Evolutionary conservation across 2,113 vertebrate species (phyloP).

Genomic region (Pangasianodon hypophthalmus): DNA sequence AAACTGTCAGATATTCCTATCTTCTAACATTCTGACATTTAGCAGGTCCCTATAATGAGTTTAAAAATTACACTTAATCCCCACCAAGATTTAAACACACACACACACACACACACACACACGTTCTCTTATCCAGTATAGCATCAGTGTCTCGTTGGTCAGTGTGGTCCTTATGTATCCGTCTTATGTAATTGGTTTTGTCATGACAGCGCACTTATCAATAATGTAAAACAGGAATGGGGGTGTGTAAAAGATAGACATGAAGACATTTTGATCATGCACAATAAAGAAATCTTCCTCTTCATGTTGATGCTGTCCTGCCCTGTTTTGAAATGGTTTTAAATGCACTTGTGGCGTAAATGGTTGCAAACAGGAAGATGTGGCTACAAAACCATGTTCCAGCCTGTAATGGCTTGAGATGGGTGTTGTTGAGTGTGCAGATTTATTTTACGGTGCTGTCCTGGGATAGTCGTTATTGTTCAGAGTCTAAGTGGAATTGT

Average conservation of each 20-base stretch:
- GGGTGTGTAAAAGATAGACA: no score
- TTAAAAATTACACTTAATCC: neutral
- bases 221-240: neutral
- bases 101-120: no score
- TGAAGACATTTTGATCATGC: neutral
- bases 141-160: neutral
- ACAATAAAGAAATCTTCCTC: neutral
- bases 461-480: neutral
- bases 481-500: neutral
- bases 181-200: neutral
- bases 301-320: neutral
- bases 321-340: neutral
- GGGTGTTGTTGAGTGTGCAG: neutral
- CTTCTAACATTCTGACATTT: no score
- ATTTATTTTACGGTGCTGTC: neutral
- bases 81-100: no score
- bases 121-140: no score
- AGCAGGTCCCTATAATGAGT: no score
- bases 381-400: neutral
- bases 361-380: neutral
- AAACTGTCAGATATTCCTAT: no score
- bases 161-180: neutral
- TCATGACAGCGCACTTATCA: neutral
- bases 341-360: neutral
- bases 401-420: neutral